Percentiles rank a stretch among this genome's conserved stretches.
phyloP scores from a whole-genome alignment of 2,888 invertebrate genomes.

The Ennomos erosarius region DNA sequence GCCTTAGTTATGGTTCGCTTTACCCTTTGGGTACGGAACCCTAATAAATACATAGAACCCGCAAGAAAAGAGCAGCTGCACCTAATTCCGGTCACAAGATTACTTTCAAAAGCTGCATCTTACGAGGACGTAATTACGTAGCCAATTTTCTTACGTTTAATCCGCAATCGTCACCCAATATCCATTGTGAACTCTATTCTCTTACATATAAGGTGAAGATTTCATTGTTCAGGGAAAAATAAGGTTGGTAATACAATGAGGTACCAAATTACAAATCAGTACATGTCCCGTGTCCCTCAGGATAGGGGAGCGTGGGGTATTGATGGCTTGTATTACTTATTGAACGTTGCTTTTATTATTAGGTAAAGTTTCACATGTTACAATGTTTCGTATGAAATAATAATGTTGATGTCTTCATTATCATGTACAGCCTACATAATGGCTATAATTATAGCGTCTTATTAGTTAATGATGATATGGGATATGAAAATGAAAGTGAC shows the following conservation, averaged over 20 bases:
- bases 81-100: conserved; percentile 13
- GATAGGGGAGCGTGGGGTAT: conserved; percentile 40
- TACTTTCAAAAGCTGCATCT: conserved; percentile 25
- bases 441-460: too few relatives aligned
- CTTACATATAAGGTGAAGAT: conserved; percentile 14
- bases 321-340: conserved; percentile 50
- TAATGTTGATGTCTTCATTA: too few relatives aligned
- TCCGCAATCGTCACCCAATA: conserved; percentile 13
- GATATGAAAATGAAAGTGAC: too few relatives aligned
- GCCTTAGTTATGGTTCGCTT: too few relatives aligned
- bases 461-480: too few relatives aligned
- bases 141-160: conserved; percentile 36
- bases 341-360: conserved; percentile 43
- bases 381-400: neutral
- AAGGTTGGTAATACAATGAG: conserved; percentile 29
- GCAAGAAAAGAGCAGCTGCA: conserved; percentile 9
- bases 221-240: conserved; percentile 9
- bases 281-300: conserved; percentile 42
- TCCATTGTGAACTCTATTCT: conserved; percentile 5
- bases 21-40: too few relatives aligned
- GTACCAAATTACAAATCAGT: conserved; percentile 57
- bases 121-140: conserved; percentile 35
- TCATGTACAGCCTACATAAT: too few relatives aligned
- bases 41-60: neutral
- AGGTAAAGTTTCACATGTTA: conserved; percentile 8